Conservation (phyloP, 1,140 invertebrate species). For the Hesperophylax magnus region DNA sequence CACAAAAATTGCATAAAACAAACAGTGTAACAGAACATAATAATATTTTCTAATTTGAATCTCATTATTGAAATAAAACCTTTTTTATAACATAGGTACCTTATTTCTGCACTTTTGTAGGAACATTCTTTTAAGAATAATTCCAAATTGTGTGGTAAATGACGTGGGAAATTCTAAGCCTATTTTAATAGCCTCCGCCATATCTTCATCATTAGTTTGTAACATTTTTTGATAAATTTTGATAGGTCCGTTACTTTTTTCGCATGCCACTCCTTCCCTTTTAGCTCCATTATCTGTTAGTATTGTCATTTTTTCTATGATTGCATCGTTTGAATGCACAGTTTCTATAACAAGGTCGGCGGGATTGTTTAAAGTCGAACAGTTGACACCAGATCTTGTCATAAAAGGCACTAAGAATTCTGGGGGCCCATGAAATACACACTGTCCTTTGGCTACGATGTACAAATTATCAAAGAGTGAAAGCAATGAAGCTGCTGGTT, state of each 20-base stretch:
- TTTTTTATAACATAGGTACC: slow-evolving; percentile 56
- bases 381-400: slow-evolving; percentile 63
- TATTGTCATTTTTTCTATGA: slow-evolving; percentile 62
- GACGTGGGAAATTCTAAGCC: slow-evolving; percentile 69
- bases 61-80: neutral
- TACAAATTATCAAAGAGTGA: slow-evolving; percentile 76
- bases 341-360: slow-evolving; percentile 68
- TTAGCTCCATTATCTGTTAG: slow-evolving; percentile 65
- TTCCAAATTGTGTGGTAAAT: slow-evolving; percentile 70
- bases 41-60: no score
- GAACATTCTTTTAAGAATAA: slow-evolving; percentile 70
- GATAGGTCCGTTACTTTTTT: no score
- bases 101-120: slow-evolving; percentile 70
- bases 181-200: slow-evolving; percentile 12
- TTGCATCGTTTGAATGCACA: slow-evolving; percentile 59
- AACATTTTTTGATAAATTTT: no score
- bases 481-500: slow-evolving; percentile 85
- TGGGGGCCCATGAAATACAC: slow-evolving; percentile 63
- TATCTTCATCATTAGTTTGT: slow-evolving; percentile 11
- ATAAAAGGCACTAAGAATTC: slow-evolving; percentile 65
- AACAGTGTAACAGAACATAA: neutral
- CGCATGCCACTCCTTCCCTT: slow-evolving; percentile 35
- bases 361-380: slow-evolving; percentile 67
- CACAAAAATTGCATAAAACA: neutral
- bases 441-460: slow-evolving; percentile 50